These are phyloP conservation scores for Brachionus calyciflorus DNA, from an alignment of 1,140 invertebrate species.

Conservation along the genomic window DNA sequence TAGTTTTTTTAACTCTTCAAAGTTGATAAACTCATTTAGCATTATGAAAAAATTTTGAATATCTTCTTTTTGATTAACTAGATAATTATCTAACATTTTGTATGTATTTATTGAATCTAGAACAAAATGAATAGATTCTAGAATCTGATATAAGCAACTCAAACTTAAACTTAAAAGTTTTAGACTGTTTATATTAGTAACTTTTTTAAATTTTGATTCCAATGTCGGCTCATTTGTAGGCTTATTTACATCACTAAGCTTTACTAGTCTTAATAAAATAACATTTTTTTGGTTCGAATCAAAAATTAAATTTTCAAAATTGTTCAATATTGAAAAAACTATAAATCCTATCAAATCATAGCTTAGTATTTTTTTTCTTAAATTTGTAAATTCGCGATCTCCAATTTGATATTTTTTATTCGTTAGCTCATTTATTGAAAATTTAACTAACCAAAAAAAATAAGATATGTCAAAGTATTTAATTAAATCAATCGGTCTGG, in stretches of 20 bases:
- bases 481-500: constrained; percentile 2
- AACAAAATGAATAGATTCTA: neutral
- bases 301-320: constrained; percentile 44
- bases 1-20: neutral
- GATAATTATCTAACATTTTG: neutral
- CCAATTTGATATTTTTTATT: neutral
- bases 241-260: neutral
- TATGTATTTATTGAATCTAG: neutral
- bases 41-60: neutral
- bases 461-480: constrained; percentile 38
- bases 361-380: neutral
- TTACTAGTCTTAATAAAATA: neutral
- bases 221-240: too few species aligned
- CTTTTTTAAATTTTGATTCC: constrained; percentile 24
- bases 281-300: constrained; percentile 38
- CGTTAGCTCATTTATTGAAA: neutral
- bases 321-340: constrained; percentile 23
- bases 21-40: constrained; percentile 6
- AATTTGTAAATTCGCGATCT: neutral
- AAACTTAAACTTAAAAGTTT: neutral
- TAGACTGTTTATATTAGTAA: constrained; percentile 32
- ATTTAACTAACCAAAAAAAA: constrained; percentile 39
- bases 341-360: constrained; percentile 18
- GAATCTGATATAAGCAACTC: neutral
- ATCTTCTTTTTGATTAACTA: too few species aligned